phyloP scores from a whole-genome alignment of 2,797 vertebrate species.

The Neomorphus geoffroyi region DNA sequence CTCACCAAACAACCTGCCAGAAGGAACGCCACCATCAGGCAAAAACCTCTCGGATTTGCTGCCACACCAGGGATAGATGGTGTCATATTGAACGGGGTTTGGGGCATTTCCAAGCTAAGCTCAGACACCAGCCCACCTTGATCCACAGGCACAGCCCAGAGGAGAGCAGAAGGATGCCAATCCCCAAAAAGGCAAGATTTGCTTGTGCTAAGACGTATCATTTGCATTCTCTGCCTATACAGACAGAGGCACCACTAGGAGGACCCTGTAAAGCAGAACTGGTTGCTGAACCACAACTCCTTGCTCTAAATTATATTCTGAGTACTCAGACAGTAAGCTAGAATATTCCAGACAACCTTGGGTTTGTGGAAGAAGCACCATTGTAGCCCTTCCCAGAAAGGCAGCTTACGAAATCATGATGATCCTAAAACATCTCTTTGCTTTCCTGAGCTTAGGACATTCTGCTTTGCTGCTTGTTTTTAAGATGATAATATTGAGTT shows the following conservation, averaged over 20 bases:
- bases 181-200: neutral
- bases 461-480: neutral
- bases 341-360: neutral
- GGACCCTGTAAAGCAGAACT: neutral
- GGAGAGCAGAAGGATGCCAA: fast-evolving
- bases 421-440: neutral
- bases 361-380: neutral
- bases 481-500: neutral
- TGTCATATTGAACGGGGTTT: neutral
- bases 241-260: neutral
- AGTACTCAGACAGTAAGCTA: neutral
- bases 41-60: neutral
- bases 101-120: neutral
- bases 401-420: neutral
- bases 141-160: neutral
- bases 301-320: neutral
- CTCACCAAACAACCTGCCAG: neutral
- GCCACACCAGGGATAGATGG: neutral
- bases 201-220: neutral
- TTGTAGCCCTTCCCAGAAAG: neutral
- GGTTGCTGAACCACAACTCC: neutral
- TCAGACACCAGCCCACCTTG: neutral
- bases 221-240: neutral
- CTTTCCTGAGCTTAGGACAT: neutral
- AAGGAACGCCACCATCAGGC: neutral